Evolutionary conservation across 2,797 vertebrate species (phyloP), one percentile per base, ranked within the genome.

Genomic region (Gymnothorax javanicus): DNA sequence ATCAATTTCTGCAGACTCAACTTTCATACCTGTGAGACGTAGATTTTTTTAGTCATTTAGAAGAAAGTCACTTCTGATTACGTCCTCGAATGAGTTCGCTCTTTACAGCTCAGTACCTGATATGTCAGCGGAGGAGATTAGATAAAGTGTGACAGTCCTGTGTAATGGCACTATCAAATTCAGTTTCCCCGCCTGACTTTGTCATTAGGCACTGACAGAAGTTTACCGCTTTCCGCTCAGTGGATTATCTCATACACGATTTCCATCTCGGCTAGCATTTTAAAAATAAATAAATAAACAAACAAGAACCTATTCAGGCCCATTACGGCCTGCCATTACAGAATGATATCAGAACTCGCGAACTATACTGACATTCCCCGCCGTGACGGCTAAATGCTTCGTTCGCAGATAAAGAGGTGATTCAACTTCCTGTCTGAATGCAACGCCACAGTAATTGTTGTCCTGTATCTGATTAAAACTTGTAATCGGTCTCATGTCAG

Each of bases 401-500:
- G 92, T 92, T 87, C 93, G 93, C 92, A 88, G 83, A 86, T 88
- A 79, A 73, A 90, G 88, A 92, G 87, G 90, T 90, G 89, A 33
- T 69, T 93, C 50, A 87, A 90, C 90, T 93, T 89, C 92, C 91
- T 89, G 90, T 93, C 90, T 88, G 92, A 92, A 94, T 93, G 92
- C 93, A 91, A 93, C 93, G 93, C 84, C 79, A 90, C 89, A 86
- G 88, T 93, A 93, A 94, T 94, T 93, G 95, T 92, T 91, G 90
- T 85, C 90, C 87, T 91, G 91, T 90, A 93, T 94, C 93, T 92
- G 94, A 93, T 94, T 94, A 90, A 92, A 25, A 91, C 89, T 88
- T 91, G 88, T 93, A 93, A 95, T 95, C 93, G 90, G 91, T 89
- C 93, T 92, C 91, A 95, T 95, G 94, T 93, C 17, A 7, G 58